These are phyloP conservation scores for Lycia hirtaria DNA, from an alignment of 2,888 invertebrate genomes.

Conservation along the genomic window DNA sequence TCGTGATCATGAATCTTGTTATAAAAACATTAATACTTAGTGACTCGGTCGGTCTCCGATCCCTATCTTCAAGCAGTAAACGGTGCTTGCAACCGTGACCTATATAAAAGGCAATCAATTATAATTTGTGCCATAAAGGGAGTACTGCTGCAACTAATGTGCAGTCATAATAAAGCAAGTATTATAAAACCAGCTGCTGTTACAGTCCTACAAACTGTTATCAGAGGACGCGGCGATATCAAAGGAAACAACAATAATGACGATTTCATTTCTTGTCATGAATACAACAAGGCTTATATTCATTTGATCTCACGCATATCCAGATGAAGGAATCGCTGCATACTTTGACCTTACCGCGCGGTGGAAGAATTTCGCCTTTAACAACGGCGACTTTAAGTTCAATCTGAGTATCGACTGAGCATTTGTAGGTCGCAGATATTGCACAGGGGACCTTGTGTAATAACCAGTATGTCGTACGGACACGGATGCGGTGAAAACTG, in stretches of 20 bases:
- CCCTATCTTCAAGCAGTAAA: constrained; percentile 61
- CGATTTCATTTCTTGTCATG: constrained; percentile 60
- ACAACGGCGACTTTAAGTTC: constrained; percentile 56
- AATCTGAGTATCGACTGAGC: constrained; percentile 53
- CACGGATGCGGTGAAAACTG: constrained; percentile 54
- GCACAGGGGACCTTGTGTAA: constrained; percentile 72
- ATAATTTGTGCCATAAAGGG: constrained; percentile 68
- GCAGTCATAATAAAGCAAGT: constrained; percentile 52
- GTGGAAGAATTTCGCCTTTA: constrained; percentile 64
- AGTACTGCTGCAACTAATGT: constrained; percentile 62
- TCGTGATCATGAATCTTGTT: constrained; percentile 41
- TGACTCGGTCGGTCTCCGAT: constrained; percentile 57
- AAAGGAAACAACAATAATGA: constrained; percentile 60
- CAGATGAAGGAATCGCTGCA: constrained; percentile 66
- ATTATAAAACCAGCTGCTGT: constrained; percentile 41
- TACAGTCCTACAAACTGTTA: constrained; percentile 58
- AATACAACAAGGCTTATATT: constrained; percentile 62
- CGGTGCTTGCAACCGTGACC: constrained; percentile 62
- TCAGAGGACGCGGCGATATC: constrained; percentile 69
- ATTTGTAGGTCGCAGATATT: constrained; percentile 75
- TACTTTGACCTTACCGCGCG: constrained; percentile 68
- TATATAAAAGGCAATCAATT: constrained; percentile 69
- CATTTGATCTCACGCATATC: constrained; percentile 48
- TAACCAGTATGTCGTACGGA: constrained; percentile 59
- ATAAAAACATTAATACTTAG: constrained; percentile 41